phyloP scores from a whole-genome alignment of 2,113 vertebrate genomes.

The Labrus mixtus region DNA sequence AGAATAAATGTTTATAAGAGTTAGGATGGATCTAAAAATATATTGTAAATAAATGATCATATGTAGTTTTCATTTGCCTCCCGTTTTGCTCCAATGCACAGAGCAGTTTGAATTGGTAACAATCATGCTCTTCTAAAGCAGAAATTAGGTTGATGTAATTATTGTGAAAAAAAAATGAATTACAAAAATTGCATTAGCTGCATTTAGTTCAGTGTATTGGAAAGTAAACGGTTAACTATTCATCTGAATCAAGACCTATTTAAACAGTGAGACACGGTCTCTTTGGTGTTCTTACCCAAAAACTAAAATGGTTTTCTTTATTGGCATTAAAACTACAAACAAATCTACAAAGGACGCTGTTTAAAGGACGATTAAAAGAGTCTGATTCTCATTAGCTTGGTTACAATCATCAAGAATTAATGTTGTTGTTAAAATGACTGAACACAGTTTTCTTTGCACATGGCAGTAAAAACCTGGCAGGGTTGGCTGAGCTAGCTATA shows the following conservation, averaged over 20 bases:
- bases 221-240: not conserved
- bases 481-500: conserved; percentile 65
- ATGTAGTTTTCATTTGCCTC: too few species aligned
- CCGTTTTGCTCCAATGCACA: not conserved
- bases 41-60: too few species aligned
- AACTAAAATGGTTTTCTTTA: not conserved
- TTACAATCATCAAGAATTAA: conserved; percentile 18
- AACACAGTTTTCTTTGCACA: conserved; percentile 45
- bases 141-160: not conserved
- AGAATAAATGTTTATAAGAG: too few species aligned
- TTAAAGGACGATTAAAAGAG: not conserved
- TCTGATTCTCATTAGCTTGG: conserved; percentile 31
- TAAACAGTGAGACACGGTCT: not conserved
- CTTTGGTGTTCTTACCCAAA: not conserved
- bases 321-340: not conserved
- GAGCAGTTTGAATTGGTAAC: not conserved
- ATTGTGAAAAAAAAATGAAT: conserved; percentile 1
- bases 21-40: too few species aligned
- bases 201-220: not conserved
- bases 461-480: conserved; percentile 52
- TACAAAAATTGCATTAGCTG: not conserved
- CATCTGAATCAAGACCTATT: not conserved
- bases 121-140: not conserved
- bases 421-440: conserved; percentile 36
- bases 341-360: not conserved